Evolutionary conservation across 2,113 vertebrate species (phyloP).

Genomic region (Colistium nudipinnis): DNA sequence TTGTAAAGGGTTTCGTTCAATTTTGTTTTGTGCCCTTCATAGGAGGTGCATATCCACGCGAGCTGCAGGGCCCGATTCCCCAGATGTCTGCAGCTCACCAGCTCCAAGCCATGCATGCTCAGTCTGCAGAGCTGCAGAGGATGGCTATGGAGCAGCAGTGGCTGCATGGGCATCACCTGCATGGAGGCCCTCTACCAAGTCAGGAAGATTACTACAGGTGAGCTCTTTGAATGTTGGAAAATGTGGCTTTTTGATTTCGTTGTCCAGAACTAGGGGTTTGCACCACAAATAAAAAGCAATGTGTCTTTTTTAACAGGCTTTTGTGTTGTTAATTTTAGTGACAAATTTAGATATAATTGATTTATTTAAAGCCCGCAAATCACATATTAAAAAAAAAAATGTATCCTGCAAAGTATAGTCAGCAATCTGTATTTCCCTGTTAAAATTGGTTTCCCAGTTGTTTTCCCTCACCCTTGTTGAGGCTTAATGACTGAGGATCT

Average conservation of each 20-base stretch:
- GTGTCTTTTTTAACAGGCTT: too few relatives aligned
- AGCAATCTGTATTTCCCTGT: too few relatives aligned
- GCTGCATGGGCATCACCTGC: conserved; percentile 96
- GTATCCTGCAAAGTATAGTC: too few relatives aligned
- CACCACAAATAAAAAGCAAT: too few relatives aligned
- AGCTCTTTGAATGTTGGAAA: not conserved
- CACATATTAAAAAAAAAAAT: too few relatives aligned
- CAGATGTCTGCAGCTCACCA: conserved; percentile 98
- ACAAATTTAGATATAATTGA: too few relatives aligned
- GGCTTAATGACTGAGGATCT: too few relatives aligned
- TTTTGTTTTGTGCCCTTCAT: not conserved
- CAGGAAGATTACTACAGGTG: conserved; percentile 99
- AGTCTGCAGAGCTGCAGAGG: conserved; percentile 97
- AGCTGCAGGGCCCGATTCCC: conserved; percentile 91
- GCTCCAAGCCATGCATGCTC: conserved; percentile 98
- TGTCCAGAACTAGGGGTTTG: too few relatives aligned
- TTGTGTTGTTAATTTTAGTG: too few relatives aligned
- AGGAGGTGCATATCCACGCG: conserved; percentile 91
- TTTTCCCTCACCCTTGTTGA: too few relatives aligned
- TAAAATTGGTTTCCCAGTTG: too few relatives aligned
- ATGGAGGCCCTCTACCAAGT: conserved; percentile 92
- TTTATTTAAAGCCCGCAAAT: too few relatives aligned
- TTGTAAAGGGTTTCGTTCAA: not conserved
- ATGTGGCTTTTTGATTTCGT: not conserved
- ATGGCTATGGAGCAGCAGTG: conserved; percentile 99